These are phyloP conservation scores for Teleogryllus oceanicus DNA, from an alignment of 2,888 invertebrate species.

Conservation along the genomic window DNA sequence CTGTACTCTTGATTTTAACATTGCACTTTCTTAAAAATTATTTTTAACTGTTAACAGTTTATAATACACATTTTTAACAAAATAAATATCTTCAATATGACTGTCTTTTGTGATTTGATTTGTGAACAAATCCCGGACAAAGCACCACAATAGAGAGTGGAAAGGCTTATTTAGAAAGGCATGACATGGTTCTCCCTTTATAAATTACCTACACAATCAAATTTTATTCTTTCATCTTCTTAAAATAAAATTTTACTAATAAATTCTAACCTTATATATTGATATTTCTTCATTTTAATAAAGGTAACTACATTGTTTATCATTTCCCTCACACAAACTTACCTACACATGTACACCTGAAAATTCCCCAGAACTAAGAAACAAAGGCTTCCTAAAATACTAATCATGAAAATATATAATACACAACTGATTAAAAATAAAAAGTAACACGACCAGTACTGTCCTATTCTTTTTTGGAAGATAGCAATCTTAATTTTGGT, in stretches of 20 bases:
- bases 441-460: too few species aligned
- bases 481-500: too few species aligned
- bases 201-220: neutral
- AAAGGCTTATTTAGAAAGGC: conserved; percentile 5
- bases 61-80: neutral
- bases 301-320: conserved; percentile 2
- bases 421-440: too few species aligned
- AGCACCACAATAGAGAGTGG: neutral
- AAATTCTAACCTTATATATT: neutral
- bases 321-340: neutral
- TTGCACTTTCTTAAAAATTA: neutral
- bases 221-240: neutral
- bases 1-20: neutral
- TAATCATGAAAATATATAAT: too few species aligned
- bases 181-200: neutral
- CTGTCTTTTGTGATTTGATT: neutral
- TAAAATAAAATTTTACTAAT: neutral
- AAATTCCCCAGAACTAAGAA: too few species aligned
- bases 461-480: too few species aligned
- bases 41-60: neutral
- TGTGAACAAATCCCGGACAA: neutral
- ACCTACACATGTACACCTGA: too few species aligned
- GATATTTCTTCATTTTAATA: neutral
- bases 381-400: too few species aligned
- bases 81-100: neutral